Percentiles rank a stretch among this genome's conserved stretches.
Conservation (phyloP, 1,140 invertebrate genomes). For the Heliconius himera region DNA sequence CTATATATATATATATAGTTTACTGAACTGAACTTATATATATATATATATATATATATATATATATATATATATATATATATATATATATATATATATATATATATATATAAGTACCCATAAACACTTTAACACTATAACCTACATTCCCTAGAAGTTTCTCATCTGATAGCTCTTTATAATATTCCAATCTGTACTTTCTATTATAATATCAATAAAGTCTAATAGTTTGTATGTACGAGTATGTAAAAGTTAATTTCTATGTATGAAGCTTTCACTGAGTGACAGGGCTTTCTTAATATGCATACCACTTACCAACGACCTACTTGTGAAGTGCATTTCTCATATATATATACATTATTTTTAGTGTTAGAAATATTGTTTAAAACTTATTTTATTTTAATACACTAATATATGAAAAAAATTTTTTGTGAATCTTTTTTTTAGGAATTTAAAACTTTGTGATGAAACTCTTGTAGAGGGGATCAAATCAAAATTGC, state of each 20-base stretch:
- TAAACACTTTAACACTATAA: not conserved
- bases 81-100: too few species aligned
- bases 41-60: too few species aligned
- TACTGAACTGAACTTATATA: too few species aligned
- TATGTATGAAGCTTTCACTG: constrained; percentile 4
- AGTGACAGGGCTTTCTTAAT: not conserved
- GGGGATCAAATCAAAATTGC: too few species aligned
- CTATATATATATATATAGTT: too few species aligned
- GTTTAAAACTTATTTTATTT: not conserved
- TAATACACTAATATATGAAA: too few species aligned
- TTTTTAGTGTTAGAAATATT: not conserved
- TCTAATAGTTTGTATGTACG: not conserved
- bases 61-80: too few species aligned
- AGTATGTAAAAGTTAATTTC: constrained; percentile 5
- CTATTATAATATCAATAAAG: not conserved
- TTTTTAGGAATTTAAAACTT: too few species aligned
- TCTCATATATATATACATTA: not conserved
- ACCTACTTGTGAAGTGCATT: not conserved
- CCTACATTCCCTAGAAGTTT: not conserved
- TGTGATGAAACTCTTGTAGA: too few species aligned
- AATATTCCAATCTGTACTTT: not conserved
- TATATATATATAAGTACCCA: too few species aligned
- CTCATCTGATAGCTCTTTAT: not conserved
- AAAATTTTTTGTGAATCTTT: too few species aligned
- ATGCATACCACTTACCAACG: not conserved